A percentile compares a stretch with the other conserved stretches of the same genome.
These are phyloP conservation scores for Gisinianus flammeolus DNA, from an alignment of 2,888 invertebrate species.

Conservation along the genomic window DNA sequence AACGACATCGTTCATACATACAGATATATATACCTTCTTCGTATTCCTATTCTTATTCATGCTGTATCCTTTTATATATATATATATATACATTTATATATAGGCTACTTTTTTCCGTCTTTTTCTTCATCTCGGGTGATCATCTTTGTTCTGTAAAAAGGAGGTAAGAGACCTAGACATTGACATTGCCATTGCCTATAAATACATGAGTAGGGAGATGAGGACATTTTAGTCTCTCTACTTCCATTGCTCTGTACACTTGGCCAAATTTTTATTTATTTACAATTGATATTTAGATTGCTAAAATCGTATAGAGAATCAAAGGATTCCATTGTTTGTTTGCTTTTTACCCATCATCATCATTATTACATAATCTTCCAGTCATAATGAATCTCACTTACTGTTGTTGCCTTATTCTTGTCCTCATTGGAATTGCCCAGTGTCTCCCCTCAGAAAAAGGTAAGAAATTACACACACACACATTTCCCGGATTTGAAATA, in stretches of 20 bases:
- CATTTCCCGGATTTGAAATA: too few relatives aligned
- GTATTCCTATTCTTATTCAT: too few relatives aligned
- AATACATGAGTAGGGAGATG: neutral
- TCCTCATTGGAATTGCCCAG: conserved; percentile 36
- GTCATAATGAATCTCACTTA: conserved; percentile 31
- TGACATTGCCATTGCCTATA: conserved; percentile 7
- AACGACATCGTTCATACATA: neutral
- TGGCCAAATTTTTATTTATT: neutral
- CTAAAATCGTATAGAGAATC: neutral
- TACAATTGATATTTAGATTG: neutral
- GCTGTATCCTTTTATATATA: too few relatives aligned
- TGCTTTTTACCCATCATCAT: neutral
- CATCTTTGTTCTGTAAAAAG: conserved; percentile 2
- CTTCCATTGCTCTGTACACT: neutral
- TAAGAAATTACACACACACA: conserved; percentile 2
- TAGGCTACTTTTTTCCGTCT: conserved; percentile 5
- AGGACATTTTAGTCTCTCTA: conserved; percentile 1
- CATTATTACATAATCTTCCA: too few relatives aligned
- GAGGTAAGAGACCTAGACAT: neutral
- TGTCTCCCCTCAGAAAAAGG: conserved; percentile 37
- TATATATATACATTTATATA: too few relatives aligned
- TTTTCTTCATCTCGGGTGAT: neutral
- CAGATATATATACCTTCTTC: neutral
- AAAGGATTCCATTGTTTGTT: neutral
- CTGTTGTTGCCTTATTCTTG: conserved; percentile 19